Conservation (phyloP, 2,113 vertebrate genomes). For the Microcebus lehilahytsara region DNA sequence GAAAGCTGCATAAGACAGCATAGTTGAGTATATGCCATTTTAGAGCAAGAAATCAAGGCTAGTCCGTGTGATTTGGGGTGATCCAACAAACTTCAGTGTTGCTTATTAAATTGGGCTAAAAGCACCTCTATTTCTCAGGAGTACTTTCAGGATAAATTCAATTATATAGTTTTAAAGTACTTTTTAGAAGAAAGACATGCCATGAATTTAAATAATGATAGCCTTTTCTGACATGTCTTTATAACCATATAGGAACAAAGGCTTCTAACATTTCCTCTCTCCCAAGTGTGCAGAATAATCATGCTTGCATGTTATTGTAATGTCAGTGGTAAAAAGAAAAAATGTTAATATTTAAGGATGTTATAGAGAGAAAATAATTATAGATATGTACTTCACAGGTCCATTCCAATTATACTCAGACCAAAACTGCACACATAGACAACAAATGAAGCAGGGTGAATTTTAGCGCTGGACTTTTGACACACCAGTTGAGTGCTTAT, state of each 20-base stretch:
- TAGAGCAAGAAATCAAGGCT: conserved; percentile 20
- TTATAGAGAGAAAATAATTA: not conserved
- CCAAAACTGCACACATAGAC: not conserved
- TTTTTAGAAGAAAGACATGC: conserved; percentile 37
- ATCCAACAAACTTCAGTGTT: conserved; percentile 22
- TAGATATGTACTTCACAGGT: not conserved
- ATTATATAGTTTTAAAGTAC: conserved; percentile 30
- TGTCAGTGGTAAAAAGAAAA: conserved; percentile 10
- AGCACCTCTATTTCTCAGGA: conserved; percentile 34
- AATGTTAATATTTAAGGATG: not conserved
- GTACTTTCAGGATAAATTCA: conserved; percentile 42
- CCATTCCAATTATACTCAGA: not conserved
- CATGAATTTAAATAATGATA: conserved; percentile 44
- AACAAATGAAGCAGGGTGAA: not conserved
- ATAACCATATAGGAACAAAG: conserved; percentile 5
- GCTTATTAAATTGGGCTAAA: conserved; percentile 48
- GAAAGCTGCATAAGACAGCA: not conserved
- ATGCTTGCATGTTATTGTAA: not conserved
- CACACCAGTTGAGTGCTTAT: not conserved
- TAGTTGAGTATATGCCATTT: not conserved
- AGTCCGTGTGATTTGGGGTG: not conserved
- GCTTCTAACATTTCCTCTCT: not conserved
- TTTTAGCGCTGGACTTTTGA: not conserved
- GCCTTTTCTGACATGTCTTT: not conserved
- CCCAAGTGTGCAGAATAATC: not conserved